Evolutionary conservation across 1,140 invertebrate species (phyloP), one percentile per base, ranked within the genome.

Genomic region (Anagrus nilaparvatae): DNA sequence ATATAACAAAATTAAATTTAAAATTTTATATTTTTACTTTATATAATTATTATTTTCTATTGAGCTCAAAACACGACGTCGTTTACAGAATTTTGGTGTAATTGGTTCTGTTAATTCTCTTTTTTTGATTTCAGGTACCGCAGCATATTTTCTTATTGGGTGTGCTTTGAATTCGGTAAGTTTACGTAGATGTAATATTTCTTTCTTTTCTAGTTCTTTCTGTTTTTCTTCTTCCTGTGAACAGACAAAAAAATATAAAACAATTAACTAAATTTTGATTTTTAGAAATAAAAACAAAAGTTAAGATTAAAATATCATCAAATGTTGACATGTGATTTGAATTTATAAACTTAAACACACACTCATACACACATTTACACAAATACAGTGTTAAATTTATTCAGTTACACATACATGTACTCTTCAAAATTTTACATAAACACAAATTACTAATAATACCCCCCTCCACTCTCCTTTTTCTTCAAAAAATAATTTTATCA

Each of bases 141-240:
- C 32, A 9, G 5, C 18, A 16, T 43, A 43, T 32, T 43, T 43
- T 28, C 40, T 14, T 29, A 43, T 29, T 14, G 33, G 25, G 10
- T 29, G 14, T 10, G 40, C 40, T 43, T 21, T 34, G 19, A 43
- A 43, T 9, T 35, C 24, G 0, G 33, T 43, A 10, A 35, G 24
- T 21, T 43, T 23, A 3, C 40, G 40, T 10, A 43, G 4, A 16
- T 35, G 21, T 19, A 14, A 10, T 5, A 20, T 20, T 28, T 29
- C 23, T 21, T 20, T 10, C 24, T 43, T 33, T 36, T 43, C 33
- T 36, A 16, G 10, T 8, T 21, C 23, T 19, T 36, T 20, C 29
- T 43, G 7, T 13, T 35, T 25, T 9, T 29, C 24, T n/a, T 28
- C 16, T 4, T 12, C 5, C 40, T 42, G 20, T n/a, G 5, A 4